These are phyloP conservation scores for Pocillopora damicornis DNA, from an alignment of 64 coral and sea anemone genomes.

Conservation along the genomic window DNA sequence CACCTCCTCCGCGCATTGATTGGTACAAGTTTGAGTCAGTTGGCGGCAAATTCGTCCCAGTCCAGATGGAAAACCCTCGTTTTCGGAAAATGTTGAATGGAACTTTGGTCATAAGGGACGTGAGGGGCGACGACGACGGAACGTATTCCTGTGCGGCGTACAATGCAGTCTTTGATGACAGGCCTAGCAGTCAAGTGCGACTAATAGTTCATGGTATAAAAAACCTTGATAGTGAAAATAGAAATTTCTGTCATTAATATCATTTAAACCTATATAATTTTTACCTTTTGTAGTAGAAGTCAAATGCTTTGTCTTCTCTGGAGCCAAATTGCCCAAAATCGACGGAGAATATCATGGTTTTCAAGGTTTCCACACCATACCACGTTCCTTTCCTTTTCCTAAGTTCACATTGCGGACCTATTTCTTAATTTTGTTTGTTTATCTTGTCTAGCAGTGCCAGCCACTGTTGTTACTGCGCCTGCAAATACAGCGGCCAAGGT, in stretches of 20 bases:
- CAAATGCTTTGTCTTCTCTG: too few species aligned
- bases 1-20: slow-evolving; percentile 75
- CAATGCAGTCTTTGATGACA: slow-evolving; percentile 50
- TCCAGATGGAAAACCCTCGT: slow-evolving; percentile 48
- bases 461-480: slow-evolving; percentile 59
- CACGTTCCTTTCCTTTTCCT: not conserved
- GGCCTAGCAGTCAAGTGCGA: slow-evolving; percentile 38
- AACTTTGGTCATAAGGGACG: slow-evolving; percentile 76
- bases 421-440: slow-evolving; percentile 32
- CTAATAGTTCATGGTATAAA: slow-evolving; percentile 79
- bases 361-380: not conserved
- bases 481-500: slow-evolving; percentile 42
- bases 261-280: too few species aligned
- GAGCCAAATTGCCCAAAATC: too few species aligned
- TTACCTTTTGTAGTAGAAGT: too few species aligned
- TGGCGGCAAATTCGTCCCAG: slow-evolving; percentile 23
- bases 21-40: slow-evolving; percentile 56
- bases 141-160: slow-evolving; percentile 53
- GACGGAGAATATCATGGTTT: not conserved
- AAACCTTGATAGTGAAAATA: not conserved
- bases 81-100: slow-evolving; percentile 70
- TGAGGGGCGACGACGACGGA: slow-evolving; percentile 61
- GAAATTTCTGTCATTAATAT: too few species aligned
- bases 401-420: not conserved
- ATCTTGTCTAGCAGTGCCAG: slow-evolving; percentile 93